Evolutionary conservation across 2,797 vertebrate species (phyloP), one percentile per base, ranked within the genome.

Genomic region (Acanthurus tractus): DNA sequence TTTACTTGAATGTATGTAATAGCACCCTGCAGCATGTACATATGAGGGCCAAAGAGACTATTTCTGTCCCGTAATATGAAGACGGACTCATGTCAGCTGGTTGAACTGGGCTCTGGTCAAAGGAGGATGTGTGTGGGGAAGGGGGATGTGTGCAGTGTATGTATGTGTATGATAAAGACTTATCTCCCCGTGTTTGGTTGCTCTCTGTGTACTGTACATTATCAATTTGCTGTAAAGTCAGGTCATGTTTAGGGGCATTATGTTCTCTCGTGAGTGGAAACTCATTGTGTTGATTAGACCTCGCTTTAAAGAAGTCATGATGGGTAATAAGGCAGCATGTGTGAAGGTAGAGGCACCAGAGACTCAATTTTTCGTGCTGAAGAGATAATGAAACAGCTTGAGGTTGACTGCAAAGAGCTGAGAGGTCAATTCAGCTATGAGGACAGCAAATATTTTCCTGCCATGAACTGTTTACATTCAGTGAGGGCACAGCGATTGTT

Each of bases 21-120:
- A 58, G 73, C 50, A n/a, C 22, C 29, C 25, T 55, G 50, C 55
- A 65, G 78, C 69, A 57, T 83, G 67, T 66, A 70, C 63, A 61
- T 64, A 44, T 69, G 71, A 76, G 62, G 66, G 71, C 50, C 68
- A 40, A 22, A n/a, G 52, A 23, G 75, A 71, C 85, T 92, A 86
- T 92, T 90, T 90, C 78, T 84, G 88, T 88, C 89, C 82, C 45
- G 88, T 89, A 92, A 91, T 68, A 88, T 87, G 88, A 92, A 83
- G 87, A 89, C 22, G 11, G 76, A 50, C 57, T 62, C 81, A 44
- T 54, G 77, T 77, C 77, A 74, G 46, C 54, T 4, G 17, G 23
- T 25, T 75, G 62, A 80, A 73, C 69, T 6, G 23, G 29, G 64
- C 58, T 3, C 70, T 64, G 78, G 86, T 87, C 80, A 81, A 29